Evolutionary conservation across 1,140 invertebrate genomes (phyloP), one percentile per base, ranked within the genome.

Genomic region (Drosophila sechellia): DNA sequence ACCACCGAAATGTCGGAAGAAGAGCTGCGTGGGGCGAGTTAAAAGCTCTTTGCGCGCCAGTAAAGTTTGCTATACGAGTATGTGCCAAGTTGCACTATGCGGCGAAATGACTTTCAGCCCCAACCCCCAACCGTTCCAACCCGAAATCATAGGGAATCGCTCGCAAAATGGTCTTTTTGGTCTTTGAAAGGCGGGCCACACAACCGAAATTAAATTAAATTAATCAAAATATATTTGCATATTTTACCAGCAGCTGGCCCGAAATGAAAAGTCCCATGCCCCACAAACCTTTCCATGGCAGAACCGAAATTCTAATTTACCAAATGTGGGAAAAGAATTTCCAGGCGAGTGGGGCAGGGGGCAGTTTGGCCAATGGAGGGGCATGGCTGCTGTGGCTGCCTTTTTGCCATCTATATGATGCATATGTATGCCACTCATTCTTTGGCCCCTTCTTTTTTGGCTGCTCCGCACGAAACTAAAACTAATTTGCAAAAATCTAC

Each of bases 401-500:
- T 74, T 74, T 74, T 74, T 74, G 70, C 70, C 69, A 61, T 77
- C 70, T 77, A 59, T 77, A 58, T 70, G 70, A 77, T 77, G 74
- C 64, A 73, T 80, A 81, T 63, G 48, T 56, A 65, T 75, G 55
- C 60, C 60, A 59, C 77, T 71, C 74, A 75, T 71, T 78, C 31
- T 54, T 49, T 45, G 39, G 50, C 52, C 40, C 42, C 45, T 57
- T 64, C 40, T 46, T 46, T 49, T 66, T 73, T 53, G 59, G 39
- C 46, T 46, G 52, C 43, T 49, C 55, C 50, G 61, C 59, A 87
- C 74, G 79, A 81, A 84, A 84, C 83, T 79, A 89, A 87, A 87
- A 87, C 84, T 87, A 87, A 87, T 87, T 87, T 87, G 79, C 72
- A 79, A 84, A 77, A 84, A 84, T 71, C 81, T 77, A 71, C 81